phyloP scores from a whole-genome alignment of 1,140 invertebrate species.

The Lucilia sericata region DNA sequence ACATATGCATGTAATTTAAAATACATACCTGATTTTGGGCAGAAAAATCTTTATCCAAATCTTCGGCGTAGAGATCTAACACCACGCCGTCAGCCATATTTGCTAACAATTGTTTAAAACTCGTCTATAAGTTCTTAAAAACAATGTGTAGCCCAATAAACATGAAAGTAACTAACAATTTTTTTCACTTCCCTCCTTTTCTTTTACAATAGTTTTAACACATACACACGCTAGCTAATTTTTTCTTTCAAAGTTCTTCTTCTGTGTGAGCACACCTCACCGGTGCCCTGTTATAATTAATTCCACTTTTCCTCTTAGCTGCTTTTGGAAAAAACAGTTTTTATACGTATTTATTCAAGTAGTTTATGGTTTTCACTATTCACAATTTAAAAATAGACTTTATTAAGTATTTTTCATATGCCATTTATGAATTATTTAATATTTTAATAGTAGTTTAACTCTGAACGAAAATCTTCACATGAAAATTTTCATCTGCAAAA shows the following conservation, averaged over 20 bases:
- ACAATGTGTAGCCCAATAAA: no score
- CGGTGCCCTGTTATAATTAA: background rate
- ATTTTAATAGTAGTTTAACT: background rate
- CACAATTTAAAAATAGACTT: background rate
- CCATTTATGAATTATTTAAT: background rate
- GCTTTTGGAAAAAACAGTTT: background rate
- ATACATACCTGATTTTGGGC: slow-evolving; percentile 68
- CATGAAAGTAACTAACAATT: background rate
- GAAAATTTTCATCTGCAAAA: slow-evolving; percentile 24
- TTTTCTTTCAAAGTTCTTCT: background rate
- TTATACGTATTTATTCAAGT: background rate
- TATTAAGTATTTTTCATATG: background rate
- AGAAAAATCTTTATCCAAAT: slow-evolving; percentile 95
- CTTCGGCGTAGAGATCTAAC: slow-evolving; percentile 96
- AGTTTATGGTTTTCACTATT: background rate
- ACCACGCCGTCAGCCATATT: slow-evolving; percentile 95
- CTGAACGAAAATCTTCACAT: background rate
- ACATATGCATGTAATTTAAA: no score
- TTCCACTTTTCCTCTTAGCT: background rate
- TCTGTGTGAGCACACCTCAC: background rate
- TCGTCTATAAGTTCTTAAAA: no score
- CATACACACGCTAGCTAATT: background rate
- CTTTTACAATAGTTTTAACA: background rate
- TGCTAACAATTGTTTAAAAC: background rate
- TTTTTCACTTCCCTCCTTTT: background rate